Base-by-base conservation (phyloP, 2,797 vertebrate species). In the Dipus sagitta region DNA sequence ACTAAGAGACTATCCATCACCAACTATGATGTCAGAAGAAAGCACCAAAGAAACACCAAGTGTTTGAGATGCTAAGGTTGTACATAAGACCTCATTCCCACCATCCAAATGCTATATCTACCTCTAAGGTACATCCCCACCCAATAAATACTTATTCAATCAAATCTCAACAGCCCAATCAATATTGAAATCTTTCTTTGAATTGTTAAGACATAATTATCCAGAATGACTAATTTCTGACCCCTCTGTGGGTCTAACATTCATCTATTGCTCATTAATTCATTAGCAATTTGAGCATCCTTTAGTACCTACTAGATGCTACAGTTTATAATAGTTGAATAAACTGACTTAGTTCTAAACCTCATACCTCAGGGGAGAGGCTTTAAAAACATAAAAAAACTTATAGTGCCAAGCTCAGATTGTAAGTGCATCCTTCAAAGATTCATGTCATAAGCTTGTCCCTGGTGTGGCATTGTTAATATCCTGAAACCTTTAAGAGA, bases 1-100 rank as follows among this genome's bases (percentile, higher is more conserved):
- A 85, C 91, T 94, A 80, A 87, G 47, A 81, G 9, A 74, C 21
- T 64, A 93, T 83, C 65, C 58, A 80, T 85, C 78, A 90, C 75
- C 20, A 26, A 34, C 34, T 77, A 1, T 68, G 70, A 79, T 68
- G 71, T 88, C 84, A 76, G 62, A 78, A 94, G n/a, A 88, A 14
- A 82, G 42, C 47, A 84, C 6, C 23, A 78, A 86, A 72, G 58
- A 52, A 85, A 86, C 34, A 90, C 4, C 4, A 87, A 14, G 34
- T 74, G 2, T 70, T 28, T 74, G 34, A 42, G 20, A 47, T 75
- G 34, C 60, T 86, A 17, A 34, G 58, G 2, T 47, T 75, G 71
- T 64, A 75, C 18, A 6, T 24, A 75, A 18, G 20, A 75, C 21
- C 8, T 64, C 1, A 0, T 1, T 42, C 58, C n/a, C 8, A 13